These are phyloP conservation scores for Trachelipus rathkii DNA, from an alignment of 1,140 invertebrate genomes.

Conservation along the genomic window DNA sequence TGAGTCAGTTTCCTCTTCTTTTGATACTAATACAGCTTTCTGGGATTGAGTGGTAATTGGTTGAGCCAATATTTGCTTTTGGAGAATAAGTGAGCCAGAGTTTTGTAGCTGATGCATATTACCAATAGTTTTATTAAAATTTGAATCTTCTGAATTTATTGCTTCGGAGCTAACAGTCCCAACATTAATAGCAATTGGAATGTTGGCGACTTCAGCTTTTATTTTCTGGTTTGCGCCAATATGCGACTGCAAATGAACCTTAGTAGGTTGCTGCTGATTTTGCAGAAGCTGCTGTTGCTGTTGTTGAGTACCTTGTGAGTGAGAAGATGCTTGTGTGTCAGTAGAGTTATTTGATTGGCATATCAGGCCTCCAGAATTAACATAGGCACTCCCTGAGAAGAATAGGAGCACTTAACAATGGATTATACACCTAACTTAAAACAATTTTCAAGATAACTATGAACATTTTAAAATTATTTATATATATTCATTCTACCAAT, in stretches of 20 bases:
- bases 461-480: no score
- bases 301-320: constrained; percentile 23
- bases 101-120: background rate
- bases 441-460: no score
- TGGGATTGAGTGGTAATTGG: background rate
- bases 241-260: background rate
- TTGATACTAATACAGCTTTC: background rate
- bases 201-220: constrained; percentile 29
- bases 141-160: background rate
- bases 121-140: background rate
- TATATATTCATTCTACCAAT: no score
- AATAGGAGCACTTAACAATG: constrained; percentile 1
- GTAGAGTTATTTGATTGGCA: background rate
- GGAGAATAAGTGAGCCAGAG: background rate
- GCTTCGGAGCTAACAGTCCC: background rate
- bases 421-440: no score
- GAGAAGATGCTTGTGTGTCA: background rate
- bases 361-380: background rate
- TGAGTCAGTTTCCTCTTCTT: constrained; percentile 40
- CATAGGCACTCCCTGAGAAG: constrained; percentile 1
- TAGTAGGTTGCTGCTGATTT: background rate
- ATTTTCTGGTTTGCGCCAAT: constrained; percentile 17
- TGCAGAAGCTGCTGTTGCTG: constrained; percentile 1
- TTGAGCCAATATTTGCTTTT: background rate
- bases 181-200: constrained; percentile 24